These are phyloP conservation scores for Myotis findleyi DNA, from an alignment of 2,797 vertebrate genomes.

Conservation along the genomic window DNA sequence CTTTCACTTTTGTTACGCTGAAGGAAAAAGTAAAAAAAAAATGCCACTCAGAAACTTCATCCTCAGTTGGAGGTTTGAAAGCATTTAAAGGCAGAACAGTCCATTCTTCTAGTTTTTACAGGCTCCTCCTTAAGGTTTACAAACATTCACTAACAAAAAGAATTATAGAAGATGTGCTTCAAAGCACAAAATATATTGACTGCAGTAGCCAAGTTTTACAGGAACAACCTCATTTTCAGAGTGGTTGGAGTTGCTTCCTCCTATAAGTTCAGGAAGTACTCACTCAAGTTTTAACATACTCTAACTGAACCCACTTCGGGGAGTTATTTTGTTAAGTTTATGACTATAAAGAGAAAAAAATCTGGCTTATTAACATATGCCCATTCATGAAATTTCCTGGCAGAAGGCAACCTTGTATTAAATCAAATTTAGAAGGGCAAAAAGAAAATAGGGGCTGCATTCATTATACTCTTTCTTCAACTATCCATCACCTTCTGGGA, in stretches of 20 bases:
- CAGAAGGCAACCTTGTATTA: conserved; percentile 58
- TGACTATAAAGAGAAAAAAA: conserved; percentile 9
- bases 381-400: conserved; percentile 43
- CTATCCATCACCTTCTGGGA: conserved; percentile 50
- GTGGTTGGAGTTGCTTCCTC: conserved; percentile 48
- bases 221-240: conserved; percentile 59
- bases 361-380: conserved; percentile 70
- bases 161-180: conserved; percentile 1
- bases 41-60: conserved; percentile 37
- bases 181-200: conserved; percentile 34
- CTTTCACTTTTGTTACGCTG: conserved; percentile 71
- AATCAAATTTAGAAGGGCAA: conserved; percentile 40
- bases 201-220: conserved; percentile 59
- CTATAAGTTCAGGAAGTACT: conserved; percentile 68
- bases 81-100: conserved; percentile 38
- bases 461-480: conserved; percentile 66
- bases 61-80: conserved; percentile 46
- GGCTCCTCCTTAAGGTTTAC: background rate
- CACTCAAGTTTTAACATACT: conserved; percentile 48
- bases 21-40: background rate
- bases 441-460: conserved; percentile 42
- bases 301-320: conserved; percentile 58
- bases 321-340: conserved; percentile 67
- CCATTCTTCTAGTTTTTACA: conserved; percentile 49
- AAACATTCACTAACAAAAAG: conserved; percentile 36